Base-by-base conservation (phyloP, 2,888 invertebrate species). In the Liodrosophila aerea region DNA sequence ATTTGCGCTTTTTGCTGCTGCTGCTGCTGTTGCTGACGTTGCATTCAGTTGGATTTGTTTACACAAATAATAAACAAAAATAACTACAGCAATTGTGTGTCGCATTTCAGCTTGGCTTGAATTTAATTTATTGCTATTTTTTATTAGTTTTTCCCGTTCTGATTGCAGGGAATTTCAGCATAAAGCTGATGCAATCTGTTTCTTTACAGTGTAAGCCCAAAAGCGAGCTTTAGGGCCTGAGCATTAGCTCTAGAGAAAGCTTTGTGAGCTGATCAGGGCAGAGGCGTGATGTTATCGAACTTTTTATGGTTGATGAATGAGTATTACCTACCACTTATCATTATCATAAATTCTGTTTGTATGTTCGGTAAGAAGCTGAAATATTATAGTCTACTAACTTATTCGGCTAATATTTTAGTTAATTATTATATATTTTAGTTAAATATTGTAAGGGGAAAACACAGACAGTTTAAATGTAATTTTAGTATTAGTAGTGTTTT, bases 161-260 rank as follows among this genome's bases (percentile, higher is more conserved):
- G 2, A 29, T 33, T 36, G 15, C 13, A n/a, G 3, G 7, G 4
- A 4, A 37, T 49, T 27, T 40, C 13, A 18, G 37, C 45, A 41
- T 30, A 50, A 43, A 16, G 56, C 73, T 83, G 84, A 83, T 76
- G 76, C 65, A 80, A 83, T 76, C 50, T 52, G 44, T 31, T 40
- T 46, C 33, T 15, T 33, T 30, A 12, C 37, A 15, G 8, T 59
- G 63, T 39, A 65, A 16, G 15, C 7, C 7, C 9, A 16, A 30
- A 7, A 2, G 4, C 2, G 16, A 2, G 16, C 1, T 29, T 22
- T 22, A 22, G 22, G 22, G n/a, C n/a, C n/a, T n/a, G n/a, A n/a
- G n/a, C n/a, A n/a, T n/a, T n/a, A 2, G 16, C 1, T 29, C 5
- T 22, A 22, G 22, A 5, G 22, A 22, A 22, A 5, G 5, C 3